Evolutionary conservation across 2,113 vertebrate genomes (phyloP).

Genomic region (Aegithalos caudatus): DNA sequence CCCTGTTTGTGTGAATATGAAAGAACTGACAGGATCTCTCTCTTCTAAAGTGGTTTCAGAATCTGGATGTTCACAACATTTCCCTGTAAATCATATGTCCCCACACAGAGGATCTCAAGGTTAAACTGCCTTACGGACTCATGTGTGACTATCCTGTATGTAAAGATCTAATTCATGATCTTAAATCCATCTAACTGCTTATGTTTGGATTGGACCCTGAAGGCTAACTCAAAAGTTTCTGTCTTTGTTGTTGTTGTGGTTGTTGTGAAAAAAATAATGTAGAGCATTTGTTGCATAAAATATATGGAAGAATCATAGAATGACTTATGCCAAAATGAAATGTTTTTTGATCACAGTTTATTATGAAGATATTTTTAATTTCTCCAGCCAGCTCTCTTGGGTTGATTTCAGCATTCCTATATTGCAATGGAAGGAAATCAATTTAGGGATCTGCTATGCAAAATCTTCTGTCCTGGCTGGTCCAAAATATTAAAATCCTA

Average conservation of each 20-base stretch:
- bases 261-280: neutral
- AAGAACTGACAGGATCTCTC: neutral
- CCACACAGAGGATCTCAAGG: neutral
- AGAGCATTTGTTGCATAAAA: neutral
- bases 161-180: neutral
- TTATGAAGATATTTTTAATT: neutral
- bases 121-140: neutral
- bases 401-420: neutral
- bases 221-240: neutral
- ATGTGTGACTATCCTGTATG: neutral
- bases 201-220: neutral
- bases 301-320: neutral
- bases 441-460: neutral
- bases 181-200: neutral
- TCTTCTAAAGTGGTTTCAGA: neutral
- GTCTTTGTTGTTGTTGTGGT: neutral
- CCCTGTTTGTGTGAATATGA: fast-evolving
- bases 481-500: neutral
- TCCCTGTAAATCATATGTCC: neutral
- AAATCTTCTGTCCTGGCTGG: neutral
- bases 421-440: neutral
- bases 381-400: neutral
- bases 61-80: neutral
- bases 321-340: neutral
- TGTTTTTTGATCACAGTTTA: neutral